Evolutionary conservation across 2,888 invertebrate species (phyloP), one percentile per base, ranked within the genome.

Genomic region (Zonitis immaculata): DNA sequence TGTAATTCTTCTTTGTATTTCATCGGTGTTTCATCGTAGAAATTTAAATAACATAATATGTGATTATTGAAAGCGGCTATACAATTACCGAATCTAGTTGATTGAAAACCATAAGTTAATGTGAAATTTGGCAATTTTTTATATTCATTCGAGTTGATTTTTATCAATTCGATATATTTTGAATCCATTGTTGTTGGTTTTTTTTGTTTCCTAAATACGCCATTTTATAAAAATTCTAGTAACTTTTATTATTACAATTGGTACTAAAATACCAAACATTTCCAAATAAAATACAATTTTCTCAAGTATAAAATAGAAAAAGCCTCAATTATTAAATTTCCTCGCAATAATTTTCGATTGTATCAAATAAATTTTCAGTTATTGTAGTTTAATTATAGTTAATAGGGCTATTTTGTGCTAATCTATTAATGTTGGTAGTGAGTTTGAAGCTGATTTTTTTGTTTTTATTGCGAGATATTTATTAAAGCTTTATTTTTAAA

Each of bases 71-170:
- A 47, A 11, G 52, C 56, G 14, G 43, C 30, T 0, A 49, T 22
- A 26, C 50, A 50, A 3, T 52, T 47, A 3, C 56, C 56, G 18
- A 50, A 53, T 22, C 28, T 42, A 0, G 52, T 50, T 47, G 20
- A n/a, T n/a, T n/a, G n/a, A n/a, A n/a, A n/a, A n/a, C 56, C 53
- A 42, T 56, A 51, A 3, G n/a, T 45, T 2, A 56, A 16, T 2
- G 20, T n/a, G 14, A 54, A 26, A 7, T 42, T 43, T 14, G 51
- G 47, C 22, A 42, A 14, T 35, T 51, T 44, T 16, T 45, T 51
- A 28, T 44, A 44, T 18, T 42, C 47, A 4, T 20, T 30, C n/a
- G 44, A 44, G 32, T 20, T 43, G 35, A 51, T 43, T 35, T 35
- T 49, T 16, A 25, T 35, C 14, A 53, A 6, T 42, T 20, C 39